Evolutionary conservation across 2,113 vertebrate species (phyloP), one percentile per base, ranked within the genome.

Genomic region (Pan troglodytes): DNA sequence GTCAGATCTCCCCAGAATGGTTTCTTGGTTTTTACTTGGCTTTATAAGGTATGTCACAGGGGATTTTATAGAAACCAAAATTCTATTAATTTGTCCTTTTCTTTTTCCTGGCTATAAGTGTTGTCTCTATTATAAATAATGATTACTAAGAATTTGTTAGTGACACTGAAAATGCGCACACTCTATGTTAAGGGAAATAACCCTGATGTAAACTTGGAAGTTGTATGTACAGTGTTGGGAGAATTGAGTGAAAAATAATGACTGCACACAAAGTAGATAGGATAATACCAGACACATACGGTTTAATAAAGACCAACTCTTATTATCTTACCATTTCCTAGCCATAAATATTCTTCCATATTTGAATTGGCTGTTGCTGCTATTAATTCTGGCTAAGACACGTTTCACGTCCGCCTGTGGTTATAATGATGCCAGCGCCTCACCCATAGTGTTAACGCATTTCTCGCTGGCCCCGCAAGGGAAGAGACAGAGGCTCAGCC

Each of bases 361-460:
- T 18, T 72, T 27, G 30, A 73, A 73, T 38, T 18, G 48, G 8
- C 27, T 7, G 4, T 10, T n/a, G 14, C 59, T 38, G 38, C 48
- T 45, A 30, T 11, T 57, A 3, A 30, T 73, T 50, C 45, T 30
- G 75, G 27, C 67, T 40, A 8, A 76, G 40, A 18, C 67, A 16
- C 43, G 20, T 30, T 13, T 9, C 16, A 57, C 76, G 32, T n/a
- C 12, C 4, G 23, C 59, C 22, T 50, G 52, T 13, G 3, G n/a
- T 35, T 12, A 9, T 1, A 7, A 38, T 1, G 1, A 4, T 4
- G 43, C 22, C 72, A n/a, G 12, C 3, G 5, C 43, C 45, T 73
- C 16, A 11, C 32, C 11, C 13, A 0, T 3, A 1, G 85, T 3
- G 10, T 13, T 2, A 14, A 14, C 25, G 9, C 38, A 4, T 40